These are phyloP conservation scores for Colistium nudipinnis DNA, from an alignment of 2,113 vertebrate species.

Conservation along the genomic window DNA sequence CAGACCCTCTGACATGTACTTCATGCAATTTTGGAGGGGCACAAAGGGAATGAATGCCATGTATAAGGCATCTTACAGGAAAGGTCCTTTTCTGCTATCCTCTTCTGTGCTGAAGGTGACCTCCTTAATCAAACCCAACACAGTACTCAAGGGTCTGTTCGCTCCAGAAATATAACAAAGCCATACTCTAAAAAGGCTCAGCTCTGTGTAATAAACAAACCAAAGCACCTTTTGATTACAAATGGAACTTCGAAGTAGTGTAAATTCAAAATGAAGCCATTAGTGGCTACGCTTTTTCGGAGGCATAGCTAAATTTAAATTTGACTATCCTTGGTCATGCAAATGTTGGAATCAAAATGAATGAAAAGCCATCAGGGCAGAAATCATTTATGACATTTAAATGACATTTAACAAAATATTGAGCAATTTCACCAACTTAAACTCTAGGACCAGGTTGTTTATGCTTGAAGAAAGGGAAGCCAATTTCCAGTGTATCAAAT, in stretches of 20 bases:
- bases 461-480: not conserved
- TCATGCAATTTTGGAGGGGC: constrained; percentile 16
- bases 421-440: constrained; percentile 11
- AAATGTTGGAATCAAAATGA: not conserved
- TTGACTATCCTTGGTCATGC: not conserved
- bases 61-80: constrained; percentile 40
- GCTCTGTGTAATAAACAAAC: constrained; percentile 26
- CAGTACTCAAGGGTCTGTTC: constrained; percentile 15
- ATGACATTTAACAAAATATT: constrained; percentile 28
- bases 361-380: not conserved
- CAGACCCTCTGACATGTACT: constrained; percentile 7
- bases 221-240: constrained; percentile 24
- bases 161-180: constrained; percentile 30
- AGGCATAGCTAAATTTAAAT: not conserved
- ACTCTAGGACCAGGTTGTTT: not conserved
- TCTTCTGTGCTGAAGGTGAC: constrained; percentile 51
- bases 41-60: constrained; percentile 24
- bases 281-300: not conserved
- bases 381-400: constrained; percentile 47
- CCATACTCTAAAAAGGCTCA: not conserved
- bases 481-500: constrained; percentile 18
- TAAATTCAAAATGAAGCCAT: not conserved
- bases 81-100: constrained; percentile 35
- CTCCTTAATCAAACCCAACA: constrained; percentile 44
- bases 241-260: constrained; percentile 25